Evolutionary conservation across 2,113 vertebrate genomes (phyloP).

Genomic region (Bubo bubo): DNA sequence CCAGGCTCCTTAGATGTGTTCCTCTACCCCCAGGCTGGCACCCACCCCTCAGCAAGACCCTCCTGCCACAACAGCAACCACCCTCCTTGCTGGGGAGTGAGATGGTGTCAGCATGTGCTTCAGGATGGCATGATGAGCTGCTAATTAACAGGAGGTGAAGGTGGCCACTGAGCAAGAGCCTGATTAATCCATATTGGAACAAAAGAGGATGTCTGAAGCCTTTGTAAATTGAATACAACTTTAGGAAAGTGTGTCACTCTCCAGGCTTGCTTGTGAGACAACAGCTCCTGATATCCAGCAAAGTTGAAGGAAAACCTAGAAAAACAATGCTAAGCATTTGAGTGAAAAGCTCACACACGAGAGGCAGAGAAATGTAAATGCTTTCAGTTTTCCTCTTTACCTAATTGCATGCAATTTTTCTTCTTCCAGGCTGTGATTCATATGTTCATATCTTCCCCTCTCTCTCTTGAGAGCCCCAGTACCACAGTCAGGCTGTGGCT

Average conservation of each 20-base stretch:
- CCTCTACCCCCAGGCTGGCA: rapidly evolving
- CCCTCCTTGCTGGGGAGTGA: background rate
- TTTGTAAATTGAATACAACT: background rate
- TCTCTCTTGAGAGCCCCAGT: background rate
- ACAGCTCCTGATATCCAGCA: background rate
- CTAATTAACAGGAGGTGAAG: constrained; percentile 13
- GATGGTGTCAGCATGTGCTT: background rate
- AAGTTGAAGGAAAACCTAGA: background rate
- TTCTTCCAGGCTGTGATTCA: background rate
- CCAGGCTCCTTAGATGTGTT: background rate
- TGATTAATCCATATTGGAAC: background rate
- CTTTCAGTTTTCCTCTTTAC: background rate
- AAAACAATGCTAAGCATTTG: background rate
- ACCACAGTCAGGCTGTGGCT: background rate
- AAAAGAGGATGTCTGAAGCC: background rate
- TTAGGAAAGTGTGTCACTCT: background rate
- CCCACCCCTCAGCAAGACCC: background rate
- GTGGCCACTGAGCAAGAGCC: background rate
- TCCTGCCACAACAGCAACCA: background rate
- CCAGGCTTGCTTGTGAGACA: background rate
- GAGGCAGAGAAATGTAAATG: constrained; percentile 6
- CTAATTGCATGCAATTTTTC: background rate
- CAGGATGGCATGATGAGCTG: background rate
- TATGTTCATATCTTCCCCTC: background rate
- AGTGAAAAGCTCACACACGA: background rate